Evolutionary conservation across 2,113 vertebrate genomes (phyloP).

Genomic region (Eubucco bourcierii): DNA sequence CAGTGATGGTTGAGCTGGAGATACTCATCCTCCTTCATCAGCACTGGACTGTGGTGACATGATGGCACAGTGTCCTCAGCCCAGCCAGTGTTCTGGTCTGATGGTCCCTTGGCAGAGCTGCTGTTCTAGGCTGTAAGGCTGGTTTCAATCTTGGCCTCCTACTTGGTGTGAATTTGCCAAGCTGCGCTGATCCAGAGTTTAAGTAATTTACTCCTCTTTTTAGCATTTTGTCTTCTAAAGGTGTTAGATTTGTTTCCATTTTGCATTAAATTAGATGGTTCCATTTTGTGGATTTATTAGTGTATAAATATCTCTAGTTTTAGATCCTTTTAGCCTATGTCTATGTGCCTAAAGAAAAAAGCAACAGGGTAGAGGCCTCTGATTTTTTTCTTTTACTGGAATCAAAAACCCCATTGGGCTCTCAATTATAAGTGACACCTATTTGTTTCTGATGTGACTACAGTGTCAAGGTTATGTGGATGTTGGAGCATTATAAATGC

Average conservation of each 20-base stretch:
- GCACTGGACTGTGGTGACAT: not conserved
- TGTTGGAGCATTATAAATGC: slow-evolving; percentile 24
- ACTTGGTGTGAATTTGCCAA: slow-evolving; percentile 2
- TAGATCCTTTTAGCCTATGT: not conserved
- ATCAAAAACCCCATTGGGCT: slow-evolving; percentile 33
- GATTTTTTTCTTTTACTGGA: slow-evolving; percentile 44
- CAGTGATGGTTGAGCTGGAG: not conserved
- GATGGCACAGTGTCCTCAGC: not conserved
- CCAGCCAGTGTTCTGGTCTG: fast-evolving
- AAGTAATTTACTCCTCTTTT: slow-evolving; percentile 49
- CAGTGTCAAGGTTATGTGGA: slow-evolving; percentile 48
- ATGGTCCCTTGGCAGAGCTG: not conserved
- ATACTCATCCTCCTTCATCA: not conserved
- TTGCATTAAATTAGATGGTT: not conserved
- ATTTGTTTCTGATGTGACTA: slow-evolving; percentile 68
- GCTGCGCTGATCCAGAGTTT: slow-evolving; percentile 1
- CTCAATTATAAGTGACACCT: slow-evolving; percentile 40
- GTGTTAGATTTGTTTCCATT: slow-evolving; percentile 52
- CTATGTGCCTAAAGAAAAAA: not conserved
- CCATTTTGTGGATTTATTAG: slow-evolving; percentile 31
- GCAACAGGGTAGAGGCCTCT: not conserved
- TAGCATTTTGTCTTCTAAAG: slow-evolving; percentile 21
- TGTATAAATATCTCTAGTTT: slow-evolving; percentile 47
- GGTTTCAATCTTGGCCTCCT: slow-evolving; percentile 3
- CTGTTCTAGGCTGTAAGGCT: not conserved